Percentiles rank a stretch among this genome's conserved stretches.
Conservation (phyloP, 2,797 vertebrate genomes). For the Platyrinchus mystaceus region DNA sequence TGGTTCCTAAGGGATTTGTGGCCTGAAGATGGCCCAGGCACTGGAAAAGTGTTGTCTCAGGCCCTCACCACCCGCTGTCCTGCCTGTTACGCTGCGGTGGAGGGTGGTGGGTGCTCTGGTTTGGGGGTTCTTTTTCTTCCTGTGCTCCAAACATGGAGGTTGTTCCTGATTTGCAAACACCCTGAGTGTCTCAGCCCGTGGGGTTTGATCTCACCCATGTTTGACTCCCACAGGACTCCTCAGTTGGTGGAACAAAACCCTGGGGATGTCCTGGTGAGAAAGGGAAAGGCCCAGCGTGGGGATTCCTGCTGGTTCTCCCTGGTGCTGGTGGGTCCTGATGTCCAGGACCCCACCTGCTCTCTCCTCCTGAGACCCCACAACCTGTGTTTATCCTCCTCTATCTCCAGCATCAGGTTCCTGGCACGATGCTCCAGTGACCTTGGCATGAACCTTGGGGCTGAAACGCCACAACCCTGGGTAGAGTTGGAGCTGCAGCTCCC, state of each 20-base stretch:
- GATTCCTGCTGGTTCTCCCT: neutral
- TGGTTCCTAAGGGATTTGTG: neutral
- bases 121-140: neutral
- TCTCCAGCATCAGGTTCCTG: neutral
- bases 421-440: neutral
- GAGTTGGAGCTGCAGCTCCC: fast-evolving
- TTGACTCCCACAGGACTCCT: neutral
- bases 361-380: neutral
- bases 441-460: neutral
- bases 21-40: neutral
- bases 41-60: neutral
- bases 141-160: neutral
- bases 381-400: fast-evolving
- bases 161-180: neutral
- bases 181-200: fast-evolving
- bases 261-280: fast-evolving
- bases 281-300: neutral
- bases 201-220: fast-evolving
- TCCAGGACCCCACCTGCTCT: neutral
- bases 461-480: fast-evolving
- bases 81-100: fast-evolving
- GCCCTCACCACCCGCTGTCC: fast-evolving
- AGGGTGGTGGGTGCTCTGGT: neutral
- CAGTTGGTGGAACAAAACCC: neutral
- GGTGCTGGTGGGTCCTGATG: too few relatives aligned